Percentiles rank a stretch among this genome's conserved stretches.
Conservation (phyloP, 1,140 invertebrate genomes). For the Mya arenaria region DNA sequence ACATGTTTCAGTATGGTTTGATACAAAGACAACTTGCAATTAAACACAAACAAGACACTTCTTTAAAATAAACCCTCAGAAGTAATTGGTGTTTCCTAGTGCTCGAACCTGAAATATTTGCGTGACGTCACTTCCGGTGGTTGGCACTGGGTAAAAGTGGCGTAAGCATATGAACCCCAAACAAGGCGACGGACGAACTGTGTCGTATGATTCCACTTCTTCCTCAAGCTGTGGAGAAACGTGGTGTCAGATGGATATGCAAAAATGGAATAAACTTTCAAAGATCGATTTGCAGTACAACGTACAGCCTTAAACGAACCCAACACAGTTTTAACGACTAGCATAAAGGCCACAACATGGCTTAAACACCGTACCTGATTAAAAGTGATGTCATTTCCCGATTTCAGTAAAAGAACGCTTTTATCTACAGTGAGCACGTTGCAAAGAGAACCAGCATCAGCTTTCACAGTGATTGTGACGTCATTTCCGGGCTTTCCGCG, state of each 20-base stretch:
- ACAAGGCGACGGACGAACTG: neutral
- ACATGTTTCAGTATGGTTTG: too few relatives aligned
- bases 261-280: neutral
- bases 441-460: slow-evolving; percentile 93
- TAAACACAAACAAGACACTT: too few relatives aligned
- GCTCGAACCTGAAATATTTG: slow-evolving; percentile 56
- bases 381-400: slow-evolving; percentile 85
- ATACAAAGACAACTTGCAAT: too few relatives aligned
- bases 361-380: slow-evolving; percentile 76
- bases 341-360: neutral
- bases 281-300: neutral
- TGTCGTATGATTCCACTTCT: slow-evolving; percentile 10
- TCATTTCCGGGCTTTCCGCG: slow-evolving; percentile 87
- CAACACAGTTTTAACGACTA: neutral
- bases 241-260: neutral
- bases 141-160: slow-evolving; percentile 47
- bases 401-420: slow-evolving; percentile 88
- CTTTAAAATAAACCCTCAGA: neutral
- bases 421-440: slow-evolving; percentile 95
- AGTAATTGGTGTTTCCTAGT: neutral
- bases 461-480: slow-evolving; percentile 88
- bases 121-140: slow-evolving; percentile 50
- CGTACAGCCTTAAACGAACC: neutral
- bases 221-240: slow-evolving; percentile 10
- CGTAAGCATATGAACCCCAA: neutral